These are phyloP conservation scores for Drosophila longiperda DNA, from an alignment of 2,888 invertebrate species.

Conservation along the genomic window DNA sequence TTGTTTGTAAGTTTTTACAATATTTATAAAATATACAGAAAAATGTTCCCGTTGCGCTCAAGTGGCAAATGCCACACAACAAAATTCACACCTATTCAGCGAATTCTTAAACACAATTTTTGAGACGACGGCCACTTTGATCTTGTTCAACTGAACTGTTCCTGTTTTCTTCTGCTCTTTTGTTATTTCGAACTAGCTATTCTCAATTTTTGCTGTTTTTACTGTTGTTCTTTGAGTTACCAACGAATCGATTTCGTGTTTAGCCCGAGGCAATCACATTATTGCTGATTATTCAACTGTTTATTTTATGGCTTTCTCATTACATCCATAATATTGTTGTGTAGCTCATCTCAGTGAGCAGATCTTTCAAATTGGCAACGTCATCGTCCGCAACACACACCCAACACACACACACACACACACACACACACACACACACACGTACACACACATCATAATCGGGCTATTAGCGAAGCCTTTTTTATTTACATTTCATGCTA, in stretches of 20 bases:
- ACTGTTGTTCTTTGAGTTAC: conserved; percentile 25
- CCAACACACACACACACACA: conserved; percentile 10
- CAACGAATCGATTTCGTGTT: conserved; percentile 62
- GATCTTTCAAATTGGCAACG: conserved; percentile 67
- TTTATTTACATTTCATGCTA: conserved; percentile 77
- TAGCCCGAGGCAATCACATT: conserved; percentile 65
- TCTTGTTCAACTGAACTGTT: conserved; percentile 52
- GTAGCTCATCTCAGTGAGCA: conserved; percentile 34
- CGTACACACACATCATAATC: conserved; percentile 62
- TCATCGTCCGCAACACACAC: conserved; percentile 47
- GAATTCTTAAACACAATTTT: conserved; percentile 12
- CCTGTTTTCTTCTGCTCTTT: conserved; percentile 9
- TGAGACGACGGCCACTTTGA: conserved; percentile 55
- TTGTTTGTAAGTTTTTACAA: neutral
- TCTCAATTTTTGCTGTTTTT: conserved; percentile 30
- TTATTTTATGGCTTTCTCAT: conserved; percentile 81
- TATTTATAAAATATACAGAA: conserved; percentile 17
- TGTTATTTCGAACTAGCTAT: conserved; percentile 5
- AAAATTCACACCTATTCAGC: conserved; percentile 63
- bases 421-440: neutral
- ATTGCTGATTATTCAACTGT: conserved; percentile 76
- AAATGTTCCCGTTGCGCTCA: conserved; percentile 21
- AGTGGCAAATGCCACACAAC: conserved; percentile 64
- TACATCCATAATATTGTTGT: conserved; percentile 43
- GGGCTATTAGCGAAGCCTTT: conserved; percentile 71